phyloP scores from a whole-genome alignment of 2,113 vertebrate species.

The Bufo bufo region DNA sequence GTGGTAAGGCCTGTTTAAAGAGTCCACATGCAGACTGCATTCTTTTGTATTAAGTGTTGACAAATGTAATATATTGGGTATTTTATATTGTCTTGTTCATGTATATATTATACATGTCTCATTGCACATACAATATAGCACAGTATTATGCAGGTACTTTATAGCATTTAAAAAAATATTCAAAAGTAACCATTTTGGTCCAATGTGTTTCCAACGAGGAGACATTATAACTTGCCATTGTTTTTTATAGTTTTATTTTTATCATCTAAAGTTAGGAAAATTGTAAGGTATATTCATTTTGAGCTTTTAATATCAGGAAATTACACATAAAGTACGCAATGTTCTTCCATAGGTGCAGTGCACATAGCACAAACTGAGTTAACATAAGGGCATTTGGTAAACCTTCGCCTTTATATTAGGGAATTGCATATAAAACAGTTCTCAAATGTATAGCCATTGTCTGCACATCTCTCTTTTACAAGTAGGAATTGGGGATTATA shows the following conservation, averaged over 20 bases:
- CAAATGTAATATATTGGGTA: conserved; percentile 56
- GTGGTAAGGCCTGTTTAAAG: conserved; percentile 32
- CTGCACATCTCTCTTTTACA: neutral
- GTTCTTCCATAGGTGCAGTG: neutral
- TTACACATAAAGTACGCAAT: neutral
- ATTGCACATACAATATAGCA: conserved; percentile 40
- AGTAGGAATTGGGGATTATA: neutral
- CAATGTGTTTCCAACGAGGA: conserved; percentile 1
- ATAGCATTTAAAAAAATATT: conserved; percentile 29
- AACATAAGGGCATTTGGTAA: neutral
- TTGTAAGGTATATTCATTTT: conserved; percentile 6
- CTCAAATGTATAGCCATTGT: neutral
- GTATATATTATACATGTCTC: conserved; percentile 49
- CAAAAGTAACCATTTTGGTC: conserved; percentile 1
- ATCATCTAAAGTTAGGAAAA: neutral
- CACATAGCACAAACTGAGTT: conserved; percentile 22
- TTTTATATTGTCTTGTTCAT: conserved; percentile 38
- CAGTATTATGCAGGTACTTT: conserved; percentile 56
- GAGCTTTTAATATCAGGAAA: conserved; percentile 5
- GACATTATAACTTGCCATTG: neutral
- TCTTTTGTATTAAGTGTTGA: conserved; percentile 12
- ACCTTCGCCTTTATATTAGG: neutral
- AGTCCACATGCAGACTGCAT: conserved; percentile 7
- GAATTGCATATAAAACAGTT: neutral
- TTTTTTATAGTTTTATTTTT: neutral